Percentiles rank a stretch among this genome's conserved stretches.
Conservation (phyloP, 2,888 invertebrate genomes). For the Drosophila lutescens region DNA sequence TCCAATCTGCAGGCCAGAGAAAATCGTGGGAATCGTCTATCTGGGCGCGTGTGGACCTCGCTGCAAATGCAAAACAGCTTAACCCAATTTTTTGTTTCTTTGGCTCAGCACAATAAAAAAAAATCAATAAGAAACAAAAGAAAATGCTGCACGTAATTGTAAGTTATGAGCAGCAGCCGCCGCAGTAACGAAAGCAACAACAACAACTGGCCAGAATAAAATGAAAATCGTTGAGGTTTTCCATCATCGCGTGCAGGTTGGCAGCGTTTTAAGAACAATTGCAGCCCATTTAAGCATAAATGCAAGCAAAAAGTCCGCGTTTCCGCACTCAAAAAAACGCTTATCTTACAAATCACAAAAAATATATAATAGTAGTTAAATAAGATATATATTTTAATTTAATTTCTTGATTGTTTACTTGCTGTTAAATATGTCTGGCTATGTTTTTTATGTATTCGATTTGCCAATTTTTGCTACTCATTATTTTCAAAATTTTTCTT, state of each 20-base stretch:
- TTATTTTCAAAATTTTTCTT: no score
- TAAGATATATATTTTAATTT: no score
- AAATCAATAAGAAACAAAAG: slow-evolving; percentile 37
- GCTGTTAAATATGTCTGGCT: no score
- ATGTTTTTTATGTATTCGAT: no score
- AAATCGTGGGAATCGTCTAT: slow-evolving; percentile 43
- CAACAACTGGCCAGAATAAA: slow-evolving; percentile 36
- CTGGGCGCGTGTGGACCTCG: slow-evolving; percentile 23
- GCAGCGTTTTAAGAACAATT: slow-evolving; percentile 75
- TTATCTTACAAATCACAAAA: no score
- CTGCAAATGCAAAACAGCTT: slow-evolving; percentile 44
- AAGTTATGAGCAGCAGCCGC: slow-evolving; percentile 38
- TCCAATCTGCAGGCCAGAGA: background rate
- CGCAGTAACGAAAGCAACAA: slow-evolving; percentile 11
- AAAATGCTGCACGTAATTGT: slow-evolving; percentile 48
- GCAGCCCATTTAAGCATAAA: slow-evolving; percentile 73
- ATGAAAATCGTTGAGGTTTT: slow-evolving; percentile 68
- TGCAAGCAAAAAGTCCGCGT: slow-evolving; percentile 69
- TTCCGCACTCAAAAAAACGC: background rate
- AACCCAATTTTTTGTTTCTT: slow-evolving; percentile 54
- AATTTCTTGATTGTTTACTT: no score
- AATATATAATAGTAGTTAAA: no score
- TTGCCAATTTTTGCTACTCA: no score
- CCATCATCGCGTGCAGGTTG: slow-evolving; percentile 74
- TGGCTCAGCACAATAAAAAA: slow-evolving; percentile 20